Base-by-base conservation (phyloP, 53 echinoderm and acorn worm species). In the Glandiceps talaboti region DNA sequence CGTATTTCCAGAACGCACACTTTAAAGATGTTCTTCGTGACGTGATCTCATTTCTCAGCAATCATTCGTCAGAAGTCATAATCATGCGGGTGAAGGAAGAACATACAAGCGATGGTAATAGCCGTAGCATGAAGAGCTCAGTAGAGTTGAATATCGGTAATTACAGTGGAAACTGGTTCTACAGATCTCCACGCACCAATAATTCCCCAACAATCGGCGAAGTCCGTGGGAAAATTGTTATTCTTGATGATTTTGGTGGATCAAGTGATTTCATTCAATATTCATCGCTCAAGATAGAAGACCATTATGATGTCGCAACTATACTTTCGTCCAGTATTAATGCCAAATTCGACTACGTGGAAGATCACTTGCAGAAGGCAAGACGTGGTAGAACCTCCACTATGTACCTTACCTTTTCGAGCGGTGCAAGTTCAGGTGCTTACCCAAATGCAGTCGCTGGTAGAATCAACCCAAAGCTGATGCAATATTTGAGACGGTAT, bases 381-480 rank as follows among this genome's bases (percentile, higher is more conserved):
- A n/a, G n/a, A n/a, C n/a, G n/a, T n/a, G n/a, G n/a, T n/a, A n/a
- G n/a, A n/a, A n/a, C n/a, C n/a, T n/a, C n/a, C n/a, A n/a, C n/a
- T n/a, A n/a, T 84, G 84, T 84, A 84, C 77, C 79, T 84, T 10
- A 84, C 84, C 1, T 84, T 78, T 33, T 74, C 78, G 29, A 84
- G 84, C 30, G 84, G 84, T 6, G 64, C 84, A 20, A 76, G 84
- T 12, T 26, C 33, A 26, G 27, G 78, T 20, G 84, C 79, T 28
- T 74, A 74, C 32, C 84, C 84, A 0, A 28, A n/a, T 33, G 32
- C 31, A 27, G 78, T 84, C 20, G 73, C 84, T 14, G 31, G 74
- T 14, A 26, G 30, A 33, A 25, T 84, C 0, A 84, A 84, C 79
- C 31, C 29, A 32, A n/a, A 28, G 25, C 84, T 84, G 28, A 1